These are phyloP conservation scores for Seira musarum DNA, from an alignment of 2,888 invertebrate genomes.

Conservation along the genomic window DNA sequence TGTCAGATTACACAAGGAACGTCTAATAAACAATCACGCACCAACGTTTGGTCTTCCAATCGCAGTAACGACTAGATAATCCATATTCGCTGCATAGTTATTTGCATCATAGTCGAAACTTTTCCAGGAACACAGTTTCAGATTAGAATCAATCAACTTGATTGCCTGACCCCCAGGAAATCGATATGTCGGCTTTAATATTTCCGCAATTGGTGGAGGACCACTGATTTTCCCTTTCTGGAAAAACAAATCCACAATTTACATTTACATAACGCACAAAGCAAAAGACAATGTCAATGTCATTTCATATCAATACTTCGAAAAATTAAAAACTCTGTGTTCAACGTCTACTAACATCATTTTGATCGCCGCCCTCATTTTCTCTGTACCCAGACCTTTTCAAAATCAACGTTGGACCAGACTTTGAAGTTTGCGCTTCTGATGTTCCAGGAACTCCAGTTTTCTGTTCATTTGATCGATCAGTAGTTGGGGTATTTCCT, in stretches of 20 bases:
- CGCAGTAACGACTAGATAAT: slow-evolving; percentile 68
- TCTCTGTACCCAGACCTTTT: slow-evolving; percentile 48
- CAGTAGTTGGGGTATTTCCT: slow-evolving; percentile 6
- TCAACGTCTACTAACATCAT: slow-evolving; percentile 13
- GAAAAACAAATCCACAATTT: too few species aligned
- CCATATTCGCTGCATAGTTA: slow-evolving; percentile 45
- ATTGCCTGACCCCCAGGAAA: slow-evolving; percentile 60
- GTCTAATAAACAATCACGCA: too few species aligned
- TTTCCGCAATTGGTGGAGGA: slow-evolving; percentile 37
- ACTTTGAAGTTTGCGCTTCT: slow-evolving; percentile 3
- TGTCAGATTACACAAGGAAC: too few species aligned
- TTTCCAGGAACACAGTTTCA: slow-evolving; percentile 54
- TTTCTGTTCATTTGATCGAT: slow-evolving; percentile 10
- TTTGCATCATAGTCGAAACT: slow-evolving; percentile 48
- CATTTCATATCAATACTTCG: too few species aligned
- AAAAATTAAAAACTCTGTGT: too few species aligned
- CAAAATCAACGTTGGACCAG: slow-evolving; percentile 51
- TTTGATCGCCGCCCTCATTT: slow-evolving; percentile 36
- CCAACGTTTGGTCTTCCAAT: slow-evolving; percentile 63
- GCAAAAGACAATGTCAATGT: not conserved
- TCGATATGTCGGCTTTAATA: slow-evolving; percentile 54
- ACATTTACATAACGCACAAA: not conserved
- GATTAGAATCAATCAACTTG: slow-evolving; percentile 59
- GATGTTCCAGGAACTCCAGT: not conserved
- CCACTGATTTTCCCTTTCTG: slow-evolving; percentile 48